A percentile compares a stretch with the other conserved stretches of the same genome.
Conservation (phyloP, 2,888 invertebrate genomes). For the Atethmia centrago region DNA sequence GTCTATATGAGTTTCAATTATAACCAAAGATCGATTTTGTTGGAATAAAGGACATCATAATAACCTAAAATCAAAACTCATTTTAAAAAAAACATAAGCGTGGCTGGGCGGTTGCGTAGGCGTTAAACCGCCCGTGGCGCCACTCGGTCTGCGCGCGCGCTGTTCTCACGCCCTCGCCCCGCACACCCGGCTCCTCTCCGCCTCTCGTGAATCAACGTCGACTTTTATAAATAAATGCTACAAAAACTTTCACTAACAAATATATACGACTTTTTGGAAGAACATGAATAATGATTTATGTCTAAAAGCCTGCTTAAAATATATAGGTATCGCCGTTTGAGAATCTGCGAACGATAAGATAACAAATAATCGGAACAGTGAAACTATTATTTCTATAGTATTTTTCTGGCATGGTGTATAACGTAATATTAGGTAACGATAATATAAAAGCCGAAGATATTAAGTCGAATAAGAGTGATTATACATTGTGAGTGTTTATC, state of each 20-base stretch:
- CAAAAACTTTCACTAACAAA: slow-evolving; percentile 84
- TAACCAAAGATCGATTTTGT: neutral
- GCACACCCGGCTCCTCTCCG: slow-evolving; percentile 55
- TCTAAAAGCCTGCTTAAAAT: slow-evolving; percentile 51
- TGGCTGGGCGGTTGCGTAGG: slow-evolving; percentile 66
- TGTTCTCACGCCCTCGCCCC: slow-evolving; percentile 79
- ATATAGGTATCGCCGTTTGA: slow-evolving; percentile 37
- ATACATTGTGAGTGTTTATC: slow-evolving; percentile 15
- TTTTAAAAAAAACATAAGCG: neutral
- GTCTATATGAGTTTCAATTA: neutral
- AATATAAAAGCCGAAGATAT: slow-evolving; percentile 31
- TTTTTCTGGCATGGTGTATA: slow-evolving; percentile 29
- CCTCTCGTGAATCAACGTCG: slow-evolving; percentile 76
- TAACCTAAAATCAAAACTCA: slow-evolving; percentile 9
- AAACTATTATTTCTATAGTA: slow-evolving; percentile 24
- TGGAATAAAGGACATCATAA: neutral
- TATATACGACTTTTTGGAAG: slow-evolving; percentile 73
- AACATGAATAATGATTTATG: slow-evolving; percentile 65
- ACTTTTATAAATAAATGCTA: slow-evolving; percentile 81
- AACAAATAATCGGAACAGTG: slow-evolving; percentile 30
- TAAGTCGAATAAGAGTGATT: slow-evolving; percentile 37
- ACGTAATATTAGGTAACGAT: slow-evolving; percentile 55
- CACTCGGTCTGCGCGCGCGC: slow-evolving; percentile 83
- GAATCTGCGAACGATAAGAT: slow-evolving; percentile 35
- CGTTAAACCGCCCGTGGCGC: slow-evolving; percentile 84